Conservation (phyloP, 2,888 invertebrate genomes). For the Diadegma fenestrale region DNA sequence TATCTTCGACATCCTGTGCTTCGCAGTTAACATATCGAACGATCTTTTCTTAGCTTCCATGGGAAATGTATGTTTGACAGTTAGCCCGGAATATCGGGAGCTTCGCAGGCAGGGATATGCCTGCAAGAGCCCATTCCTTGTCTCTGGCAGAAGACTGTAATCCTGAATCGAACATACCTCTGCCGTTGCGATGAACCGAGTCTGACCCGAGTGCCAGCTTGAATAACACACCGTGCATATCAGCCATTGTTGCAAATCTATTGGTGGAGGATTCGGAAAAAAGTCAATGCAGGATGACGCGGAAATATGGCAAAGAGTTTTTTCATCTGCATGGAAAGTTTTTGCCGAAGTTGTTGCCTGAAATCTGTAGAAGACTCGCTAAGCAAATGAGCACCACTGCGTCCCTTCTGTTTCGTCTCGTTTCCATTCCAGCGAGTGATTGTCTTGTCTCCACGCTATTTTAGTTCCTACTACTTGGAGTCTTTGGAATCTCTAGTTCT, state of each 20-base stretch:
- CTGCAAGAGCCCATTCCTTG: neutral
- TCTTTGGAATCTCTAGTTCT: slow-evolving; percentile 33
- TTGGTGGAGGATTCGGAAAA: slow-evolving; percentile 38
- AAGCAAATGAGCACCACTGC: slow-evolving; percentile 28
- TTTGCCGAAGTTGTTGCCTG: slow-evolving; percentile 20
- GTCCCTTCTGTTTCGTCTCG: slow-evolving; percentile 28
- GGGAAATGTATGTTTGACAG: slow-evolving; percentile 63
- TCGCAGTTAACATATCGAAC: slow-evolving; percentile 64
- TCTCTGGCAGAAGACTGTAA: slow-evolving; percentile 34
- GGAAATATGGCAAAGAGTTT: slow-evolving; percentile 35
- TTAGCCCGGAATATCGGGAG: slow-evolving; percentile 46
- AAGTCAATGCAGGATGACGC: neutral
- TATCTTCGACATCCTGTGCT: slow-evolving; percentile 63
- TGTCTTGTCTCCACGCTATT: slow-evolving; percentile 59
- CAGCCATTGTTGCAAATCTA: slow-evolving; percentile 53
- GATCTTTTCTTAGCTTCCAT: slow-evolving; percentile 58
- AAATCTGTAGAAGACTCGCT: slow-evolving; percentile 35
- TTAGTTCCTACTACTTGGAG: slow-evolving; percentile 45
- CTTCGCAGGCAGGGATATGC: slow-evolving; percentile 36
- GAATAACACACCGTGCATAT: slow-evolving; percentile 33
- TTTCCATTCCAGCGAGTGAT: slow-evolving; percentile 60
- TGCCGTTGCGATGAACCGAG: slow-evolving; percentile 40
- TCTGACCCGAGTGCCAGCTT: slow-evolving; percentile 32
- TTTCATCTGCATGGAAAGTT: slow-evolving; percentile 32
- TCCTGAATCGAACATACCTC: slow-evolving; percentile 34